Conservation (phyloP, 2,888 invertebrate species). For the Rhynchonema sp. region DNA sequence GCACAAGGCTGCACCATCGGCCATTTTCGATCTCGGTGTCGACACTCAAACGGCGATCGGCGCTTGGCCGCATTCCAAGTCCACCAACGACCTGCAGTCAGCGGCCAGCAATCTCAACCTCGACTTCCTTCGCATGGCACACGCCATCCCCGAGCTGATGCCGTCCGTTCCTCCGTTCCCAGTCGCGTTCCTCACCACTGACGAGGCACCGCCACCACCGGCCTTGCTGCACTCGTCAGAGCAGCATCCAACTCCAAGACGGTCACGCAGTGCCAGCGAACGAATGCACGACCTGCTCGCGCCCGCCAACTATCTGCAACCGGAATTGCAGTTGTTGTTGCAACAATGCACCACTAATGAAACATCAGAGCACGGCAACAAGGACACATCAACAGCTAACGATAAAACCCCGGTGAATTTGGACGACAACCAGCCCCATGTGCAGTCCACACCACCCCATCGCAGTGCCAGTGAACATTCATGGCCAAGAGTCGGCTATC, state of each 20-base stretch:
- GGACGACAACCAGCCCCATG: no score
- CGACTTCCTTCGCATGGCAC: constrained; percentile 4
- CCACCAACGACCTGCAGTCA: neutral
- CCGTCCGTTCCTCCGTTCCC: constrained; percentile 6
- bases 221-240: no score
- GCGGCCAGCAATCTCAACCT: neutral
- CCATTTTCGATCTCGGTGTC: no score
- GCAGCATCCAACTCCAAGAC: neutral
- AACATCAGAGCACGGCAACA: no score
- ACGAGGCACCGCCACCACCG: no score
- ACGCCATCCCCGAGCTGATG: constrained; percentile 5
- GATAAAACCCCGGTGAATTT: no score
- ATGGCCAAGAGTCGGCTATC: no score
- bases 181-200: neutral
- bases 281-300: neutral
- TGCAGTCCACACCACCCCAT: no score
- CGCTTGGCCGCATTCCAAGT: neutral
- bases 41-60: no score
- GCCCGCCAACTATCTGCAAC: neutral
- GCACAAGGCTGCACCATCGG: neutral
- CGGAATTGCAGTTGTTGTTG: neutral
- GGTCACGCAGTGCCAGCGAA: neutral
- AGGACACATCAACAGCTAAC: no score
- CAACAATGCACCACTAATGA: neutral
- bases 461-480: no score